Evolutionary conservation across 2,113 vertebrate species (phyloP).

Genomic region (Pollimyrus isidori): DNA sequence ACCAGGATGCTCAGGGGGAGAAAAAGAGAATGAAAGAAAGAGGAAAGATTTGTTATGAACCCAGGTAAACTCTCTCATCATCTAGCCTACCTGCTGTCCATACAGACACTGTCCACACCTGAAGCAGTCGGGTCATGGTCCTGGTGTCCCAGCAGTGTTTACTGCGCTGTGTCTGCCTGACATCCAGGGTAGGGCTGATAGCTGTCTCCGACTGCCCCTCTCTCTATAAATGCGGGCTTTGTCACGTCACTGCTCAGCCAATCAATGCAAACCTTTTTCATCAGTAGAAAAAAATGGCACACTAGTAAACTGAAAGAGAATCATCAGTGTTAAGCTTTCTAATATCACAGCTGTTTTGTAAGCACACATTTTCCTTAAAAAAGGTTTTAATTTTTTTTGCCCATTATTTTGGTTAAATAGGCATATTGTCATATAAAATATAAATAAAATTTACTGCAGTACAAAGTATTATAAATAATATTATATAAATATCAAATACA

Average conservation of each 20-base stretch:
- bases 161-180: neutral
- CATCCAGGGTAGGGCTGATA: neutral
- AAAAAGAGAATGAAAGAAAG: neutral
- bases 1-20: neutral
- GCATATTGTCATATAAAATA: neutral
- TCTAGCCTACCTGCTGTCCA: conserved; percentile 17
- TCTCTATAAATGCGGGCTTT: neutral
- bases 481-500: neutral
- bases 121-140: neutral
- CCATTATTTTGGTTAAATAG: neutral
- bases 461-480: neutral
- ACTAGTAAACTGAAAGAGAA: neutral
- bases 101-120: conserved; percentile 3
- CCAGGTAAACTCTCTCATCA: neutral
- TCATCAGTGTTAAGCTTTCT: neutral
- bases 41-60: neutral
- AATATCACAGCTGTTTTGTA: neutral
- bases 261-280: neutral
- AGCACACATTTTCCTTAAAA: neutral
- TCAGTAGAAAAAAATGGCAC: neutral
- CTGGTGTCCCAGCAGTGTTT: neutral
- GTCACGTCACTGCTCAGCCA: conserved; percentile 4
- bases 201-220: neutral
- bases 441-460: neutral
- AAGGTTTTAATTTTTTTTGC: neutral